Evolutionary conservation across 2,888 invertebrate genomes (phyloP).

Genomic region (Drosophila anomalipes): DNA sequence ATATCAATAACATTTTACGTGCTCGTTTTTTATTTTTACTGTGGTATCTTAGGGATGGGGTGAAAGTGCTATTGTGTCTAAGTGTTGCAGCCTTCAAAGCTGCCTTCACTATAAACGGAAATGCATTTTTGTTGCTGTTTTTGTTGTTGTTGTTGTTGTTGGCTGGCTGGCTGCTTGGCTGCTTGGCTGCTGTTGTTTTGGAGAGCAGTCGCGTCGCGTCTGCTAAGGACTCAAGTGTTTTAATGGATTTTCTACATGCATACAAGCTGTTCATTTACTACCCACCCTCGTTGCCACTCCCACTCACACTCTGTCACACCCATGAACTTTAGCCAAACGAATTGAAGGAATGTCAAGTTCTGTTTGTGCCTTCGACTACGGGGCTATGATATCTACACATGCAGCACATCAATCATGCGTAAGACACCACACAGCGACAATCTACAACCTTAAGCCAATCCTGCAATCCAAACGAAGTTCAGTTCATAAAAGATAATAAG

Average conservation of each 20-base stretch:
- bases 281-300: conserved; percentile 1
- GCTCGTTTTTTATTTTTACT: conserved; percentile 4
- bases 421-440: conserved; percentile 27
- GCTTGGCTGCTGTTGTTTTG: conserved; percentile 26
- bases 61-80: conserved; percentile 64
- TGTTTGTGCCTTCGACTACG: conserved; percentile 5
- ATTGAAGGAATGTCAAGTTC: conserved; percentile 76
- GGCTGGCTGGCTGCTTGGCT: conserved; percentile 1
- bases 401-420: conserved; percentile 71
- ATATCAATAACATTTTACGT: conserved; percentile 83
- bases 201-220: conserved; percentile 69
- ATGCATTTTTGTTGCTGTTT: conserved; percentile 71
- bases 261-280: conserved; percentile 53
- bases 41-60: not conserved
- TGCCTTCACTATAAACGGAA: conserved; percentile 71
- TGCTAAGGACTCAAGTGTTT: conserved; percentile 73
- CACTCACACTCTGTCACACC: conserved; percentile 22
- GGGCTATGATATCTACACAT: conserved; percentile 58
- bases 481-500: conserved; percentile 81
- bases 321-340: conserved; percentile 58
- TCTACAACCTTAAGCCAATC: conserved; percentile 53
- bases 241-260: conserved; percentile 76
- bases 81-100: conserved; percentile 77
- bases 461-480: conserved; percentile 54
- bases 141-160: conserved; percentile 25